Base-by-base conservation (phyloP, 2,797 vertebrate species). In the Eptatretus atami region DNA sequence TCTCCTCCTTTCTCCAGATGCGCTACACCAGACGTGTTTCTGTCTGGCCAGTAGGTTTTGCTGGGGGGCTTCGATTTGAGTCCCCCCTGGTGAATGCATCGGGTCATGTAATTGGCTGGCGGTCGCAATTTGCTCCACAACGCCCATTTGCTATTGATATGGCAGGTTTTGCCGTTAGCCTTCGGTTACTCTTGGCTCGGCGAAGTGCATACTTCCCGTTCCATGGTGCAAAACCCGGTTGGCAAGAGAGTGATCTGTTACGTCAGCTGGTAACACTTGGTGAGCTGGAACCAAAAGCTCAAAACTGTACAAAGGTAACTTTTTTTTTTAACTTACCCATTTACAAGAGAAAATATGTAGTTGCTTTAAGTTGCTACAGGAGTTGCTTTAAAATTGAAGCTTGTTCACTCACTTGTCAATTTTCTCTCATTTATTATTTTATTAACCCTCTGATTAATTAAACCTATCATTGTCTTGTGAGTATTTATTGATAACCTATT, bases 101-200 rank as follows among this genome's bases (percentile, higher is more conserved):
- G 0, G 92, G 92, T 63, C 94, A 93, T 75, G 92, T 98, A 63
- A 88, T 86, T 1, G 92, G 92, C 72, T 96, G 88, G 88, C 94
- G 95, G 74, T 86, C 88, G 0, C 87, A 94, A 64, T 96, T 98
- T 15, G 92, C 94, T 73, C 87, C 88, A 1, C 88, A 95, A 57
- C 80, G 92, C 6, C 92, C 92, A 6, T 98, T 98, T 31, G 92
- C 86, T 52, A 95, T 98, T n/a, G 92, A 98, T 80, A 98, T 98
- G 92, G 92, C 88, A 0, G 92, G 92, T 25, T 98, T 98, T 11
- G 84, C 88, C 0, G 80, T 98, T 74, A 96, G 94, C 77, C 77
- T 98, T 68, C 71, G 82, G 15, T 84, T 98, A 66, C 84, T 98
- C 65, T 83, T 98, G 52, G 82, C 87, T 74, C 79, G 90, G 71